A percentile compares a stretch with the other conserved stretches of the same genome.
Conservation (phyloP, 2,797 vertebrate species). For the Sebastes cheni region DNA sequence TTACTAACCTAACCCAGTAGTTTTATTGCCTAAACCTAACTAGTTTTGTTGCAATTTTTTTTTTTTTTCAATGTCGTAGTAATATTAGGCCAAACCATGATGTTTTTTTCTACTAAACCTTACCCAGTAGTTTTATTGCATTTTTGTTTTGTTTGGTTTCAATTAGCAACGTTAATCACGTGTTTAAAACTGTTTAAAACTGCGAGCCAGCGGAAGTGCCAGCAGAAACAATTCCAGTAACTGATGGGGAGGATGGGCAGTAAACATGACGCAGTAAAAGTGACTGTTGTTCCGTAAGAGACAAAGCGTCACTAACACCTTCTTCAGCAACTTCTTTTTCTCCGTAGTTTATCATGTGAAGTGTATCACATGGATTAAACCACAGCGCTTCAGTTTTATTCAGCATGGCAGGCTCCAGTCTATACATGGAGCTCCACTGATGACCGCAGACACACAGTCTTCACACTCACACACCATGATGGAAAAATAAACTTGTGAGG, state of each 20-base stretch:
- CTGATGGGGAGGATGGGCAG: neutral
- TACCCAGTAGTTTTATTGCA: no score
- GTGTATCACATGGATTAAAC: slow-evolving; percentile 32
- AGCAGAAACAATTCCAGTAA: neutral
- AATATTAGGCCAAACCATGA: no score
- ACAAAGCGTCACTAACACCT: neutral
- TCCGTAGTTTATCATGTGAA: slow-evolving; percentile 6
- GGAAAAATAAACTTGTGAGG: slow-evolving; percentile 60
- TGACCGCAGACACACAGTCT: slow-evolving; percentile 33
- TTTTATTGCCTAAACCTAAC: no score
- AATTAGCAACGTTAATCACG: no score
- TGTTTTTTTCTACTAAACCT: no score
- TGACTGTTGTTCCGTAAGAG: neutral
- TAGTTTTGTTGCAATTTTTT: no score
- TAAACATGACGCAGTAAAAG: neutral
- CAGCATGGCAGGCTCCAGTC: slow-evolving; percentile 18
- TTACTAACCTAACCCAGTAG: no score
- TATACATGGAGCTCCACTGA: neutral
- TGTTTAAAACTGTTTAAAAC: no score
- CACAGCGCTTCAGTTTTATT: slow-evolving; percentile 17
- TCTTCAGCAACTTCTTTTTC: neutral
- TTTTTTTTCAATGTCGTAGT: no score
- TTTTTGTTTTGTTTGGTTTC: no score
- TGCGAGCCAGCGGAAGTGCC: no score
- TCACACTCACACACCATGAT: slow-evolving; percentile 39